Conservation (phyloP, 2,888 invertebrate genomes). For the Phengaris alcon region DNA sequence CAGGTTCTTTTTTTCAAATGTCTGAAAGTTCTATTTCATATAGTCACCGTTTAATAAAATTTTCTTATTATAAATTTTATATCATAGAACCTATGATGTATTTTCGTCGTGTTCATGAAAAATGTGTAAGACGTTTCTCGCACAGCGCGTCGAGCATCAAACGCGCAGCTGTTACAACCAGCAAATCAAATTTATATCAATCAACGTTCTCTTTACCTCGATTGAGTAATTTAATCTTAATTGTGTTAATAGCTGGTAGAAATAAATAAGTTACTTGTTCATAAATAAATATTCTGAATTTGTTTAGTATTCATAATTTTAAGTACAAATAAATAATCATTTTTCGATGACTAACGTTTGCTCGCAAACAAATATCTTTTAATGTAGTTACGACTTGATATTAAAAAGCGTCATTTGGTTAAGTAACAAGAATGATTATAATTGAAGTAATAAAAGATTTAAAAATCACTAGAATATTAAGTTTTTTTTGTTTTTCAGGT, state of each 20-base stretch:
- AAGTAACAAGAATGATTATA: too few relatives aligned
- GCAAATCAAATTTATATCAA: slow-evolving; percentile 76
- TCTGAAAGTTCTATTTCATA: slow-evolving; percentile 6
- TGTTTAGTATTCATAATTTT: neutral
- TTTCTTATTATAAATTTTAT: slow-evolving; percentile 49
- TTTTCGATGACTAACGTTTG: too few relatives aligned
- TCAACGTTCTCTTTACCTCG: slow-evolving; percentile 49
- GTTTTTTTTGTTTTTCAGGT: too few relatives aligned
- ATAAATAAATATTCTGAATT: neutral
- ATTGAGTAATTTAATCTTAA: neutral
- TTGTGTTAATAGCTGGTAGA: slow-evolving; percentile 7
- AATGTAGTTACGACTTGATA: too few relatives aligned
- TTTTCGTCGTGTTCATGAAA: slow-evolving; percentile 70
- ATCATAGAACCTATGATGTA: slow-evolving; percentile 70
- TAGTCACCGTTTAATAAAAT: slow-evolving; percentile 17
- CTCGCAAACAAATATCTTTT: too few relatives aligned
- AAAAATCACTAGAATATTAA: too few relatives aligned
- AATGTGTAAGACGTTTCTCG: slow-evolving; percentile 64
- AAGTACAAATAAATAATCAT: neutral
- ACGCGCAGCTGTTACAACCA: slow-evolving; percentile 70
- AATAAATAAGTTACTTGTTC: neutral
- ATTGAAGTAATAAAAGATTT: too few relatives aligned
- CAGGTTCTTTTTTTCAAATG: too few relatives aligned
- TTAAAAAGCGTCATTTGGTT: too few relatives aligned
- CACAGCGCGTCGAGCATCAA: slow-evolving; percentile 71